phyloP scores from a whole-genome alignment of 37 sponge, comb jelly and placozoan genomes.

The Eunapius fragilis region DNA sequence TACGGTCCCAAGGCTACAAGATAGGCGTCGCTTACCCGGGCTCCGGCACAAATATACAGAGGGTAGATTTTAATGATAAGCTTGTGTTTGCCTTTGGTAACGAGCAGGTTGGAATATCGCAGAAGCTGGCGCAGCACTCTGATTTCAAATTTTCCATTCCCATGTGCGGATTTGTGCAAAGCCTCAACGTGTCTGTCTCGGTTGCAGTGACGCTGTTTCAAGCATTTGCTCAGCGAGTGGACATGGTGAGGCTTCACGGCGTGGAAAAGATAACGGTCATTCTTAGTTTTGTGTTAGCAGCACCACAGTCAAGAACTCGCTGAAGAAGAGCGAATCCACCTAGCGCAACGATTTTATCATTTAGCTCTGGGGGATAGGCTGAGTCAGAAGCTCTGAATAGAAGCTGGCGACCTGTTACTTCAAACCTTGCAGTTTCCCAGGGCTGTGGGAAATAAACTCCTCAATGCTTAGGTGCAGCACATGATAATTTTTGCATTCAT shows the following conservation, averaged over 20 bases:
- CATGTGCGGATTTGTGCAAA: constrained; percentile 80
- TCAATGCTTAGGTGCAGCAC: too few relatives aligned
- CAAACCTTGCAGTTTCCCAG: too few relatives aligned
- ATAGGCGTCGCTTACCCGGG: constrained; percentile 41
- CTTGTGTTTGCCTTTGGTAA: constrained; percentile 71
- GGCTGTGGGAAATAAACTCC: too few relatives aligned
- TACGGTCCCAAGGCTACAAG: constrained; percentile 40
- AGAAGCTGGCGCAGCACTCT: constrained; percentile 28
- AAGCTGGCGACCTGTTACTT: too few relatives aligned
- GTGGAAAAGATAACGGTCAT: neutral
- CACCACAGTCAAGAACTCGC: neutral
- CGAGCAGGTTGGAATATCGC: constrained; percentile 56
- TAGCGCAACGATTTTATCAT: neutral
- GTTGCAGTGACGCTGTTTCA: constrained; percentile 68
- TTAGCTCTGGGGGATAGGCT: neutral
- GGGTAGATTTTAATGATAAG: constrained; percentile 45
- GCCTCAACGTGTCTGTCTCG: constrained; percentile 76
- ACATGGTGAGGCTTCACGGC: neutral
- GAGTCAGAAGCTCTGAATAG: neutral
- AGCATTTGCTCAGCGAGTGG: constrained; percentile 31
- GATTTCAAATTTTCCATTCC: constrained; percentile 59
- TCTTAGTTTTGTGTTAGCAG: neutral
- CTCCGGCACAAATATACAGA: neutral
- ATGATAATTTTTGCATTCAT: too few relatives aligned
- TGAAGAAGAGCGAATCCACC: neutral